Base-by-base conservation (phyloP, 2,797 vertebrate species). In the Sebastes minor region DNA sequence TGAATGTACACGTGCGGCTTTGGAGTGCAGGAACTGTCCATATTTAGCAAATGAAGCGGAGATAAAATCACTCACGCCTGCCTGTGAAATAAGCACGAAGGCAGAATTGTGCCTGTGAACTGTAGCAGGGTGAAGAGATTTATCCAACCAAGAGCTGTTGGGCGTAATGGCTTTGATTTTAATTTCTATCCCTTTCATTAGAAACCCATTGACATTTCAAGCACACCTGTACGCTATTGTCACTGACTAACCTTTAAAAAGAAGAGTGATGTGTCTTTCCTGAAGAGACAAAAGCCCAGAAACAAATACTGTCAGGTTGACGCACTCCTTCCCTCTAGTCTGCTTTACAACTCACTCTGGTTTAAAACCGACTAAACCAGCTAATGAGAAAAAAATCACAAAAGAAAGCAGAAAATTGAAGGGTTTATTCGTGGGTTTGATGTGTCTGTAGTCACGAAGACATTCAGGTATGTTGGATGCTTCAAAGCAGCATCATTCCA, bases 141-240 rank as follows among this genome's bases (percentile, higher is more conserved):
- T 13, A 76, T 20, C 77, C 75, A 78, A 76, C 67, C 68, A 72
- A 77, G 71, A 76, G 81, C 79, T 62, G 78, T 28, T 71, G 13
- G 73, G 68, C 77, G 62, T 83, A 91, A 91, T 91, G 86, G 74
- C 87, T 83, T 64, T 75, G 23, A 92, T 91, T 88, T 87, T 53
- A 92, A 91, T 86, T 86, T 74, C 71, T 74, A 7, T 70, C 62
- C 70, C 71, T 83, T 91, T 94, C 81, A 91, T 92, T 91, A 89
- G 73, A 76, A 89, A 59, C 71, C 46, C 87, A 66, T 74, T 95
- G 92, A 94, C 92, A 94, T 95, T 94, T 93, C 33, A 82, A 85
- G 78, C 77, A 76, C 77, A 88, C 82, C 67, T 85, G 78, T 87
- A 53, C 20, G n/a, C 82, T 25, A 28, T 78, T 80, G 85, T 83